Conservation (phyloP, 2,797 vertebrate genomes). For the Leuciscus waleckii region DNA sequence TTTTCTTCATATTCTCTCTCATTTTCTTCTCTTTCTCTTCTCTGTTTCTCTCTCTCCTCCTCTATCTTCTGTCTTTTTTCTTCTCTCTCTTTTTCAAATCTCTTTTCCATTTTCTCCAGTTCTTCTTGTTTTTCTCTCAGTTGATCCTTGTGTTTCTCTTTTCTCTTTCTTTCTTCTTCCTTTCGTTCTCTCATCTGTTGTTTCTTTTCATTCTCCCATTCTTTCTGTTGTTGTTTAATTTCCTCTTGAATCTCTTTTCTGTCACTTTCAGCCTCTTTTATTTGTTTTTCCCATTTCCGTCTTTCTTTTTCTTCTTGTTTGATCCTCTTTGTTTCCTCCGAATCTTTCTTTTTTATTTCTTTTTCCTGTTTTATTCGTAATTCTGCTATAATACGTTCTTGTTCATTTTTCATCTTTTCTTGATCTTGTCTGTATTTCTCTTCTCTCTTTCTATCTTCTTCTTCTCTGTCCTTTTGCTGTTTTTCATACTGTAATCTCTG, state of each 20-base stretch:
- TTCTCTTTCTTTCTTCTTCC: not conserved
- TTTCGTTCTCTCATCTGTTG: not conserved
- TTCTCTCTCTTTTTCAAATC: not conserved
- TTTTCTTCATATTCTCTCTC: not conserved
- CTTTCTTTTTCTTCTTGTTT: not conserved
- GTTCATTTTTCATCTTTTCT: not conserved
- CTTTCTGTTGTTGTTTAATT: not conserved
- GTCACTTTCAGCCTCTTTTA: not conserved
- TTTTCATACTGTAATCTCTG: no score
- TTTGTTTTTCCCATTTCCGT: not conserved
- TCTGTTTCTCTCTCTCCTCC: not conserved
- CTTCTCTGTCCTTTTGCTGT: no score
- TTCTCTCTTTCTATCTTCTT: no score
- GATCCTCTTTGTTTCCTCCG: not conserved
- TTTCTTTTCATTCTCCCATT: not conserved
- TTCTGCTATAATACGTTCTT: not conserved
- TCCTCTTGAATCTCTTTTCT: not conserved
- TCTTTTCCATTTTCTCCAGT: not conserved
- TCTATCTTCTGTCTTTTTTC: not conserved
- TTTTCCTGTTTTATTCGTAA: no score
- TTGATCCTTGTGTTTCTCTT: not conserved
- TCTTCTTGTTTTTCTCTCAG: slow-evolving; percentile 11
- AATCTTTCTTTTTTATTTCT: no score
- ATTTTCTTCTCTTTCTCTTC: not conserved
- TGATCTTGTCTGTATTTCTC: not conserved